Conservation (phyloP, 2,113 vertebrate species). For the Ptilonorhynchus violaceus region DNA sequence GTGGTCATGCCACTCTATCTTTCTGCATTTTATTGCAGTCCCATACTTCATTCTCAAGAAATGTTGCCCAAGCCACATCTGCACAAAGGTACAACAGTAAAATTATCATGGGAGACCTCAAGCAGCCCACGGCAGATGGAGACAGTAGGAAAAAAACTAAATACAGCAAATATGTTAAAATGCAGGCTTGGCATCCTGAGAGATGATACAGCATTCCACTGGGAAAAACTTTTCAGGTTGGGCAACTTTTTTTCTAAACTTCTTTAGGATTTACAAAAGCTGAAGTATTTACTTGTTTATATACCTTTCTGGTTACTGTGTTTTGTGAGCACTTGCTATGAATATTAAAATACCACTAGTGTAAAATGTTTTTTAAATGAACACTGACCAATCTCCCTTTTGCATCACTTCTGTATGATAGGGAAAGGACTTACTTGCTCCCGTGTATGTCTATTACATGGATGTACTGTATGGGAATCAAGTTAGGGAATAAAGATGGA, state of each 20-base stretch:
- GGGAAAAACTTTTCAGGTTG: conserved; percentile 46
- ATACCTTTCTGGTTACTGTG: neutral
- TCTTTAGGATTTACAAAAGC: neutral
- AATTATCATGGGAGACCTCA: conserved; percentile 51
- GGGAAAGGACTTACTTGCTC: neutral
- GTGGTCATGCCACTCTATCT: conserved; percentile 37
- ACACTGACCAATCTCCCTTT: neutral
- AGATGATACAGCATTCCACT: neutral
- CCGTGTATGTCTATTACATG: neutral
- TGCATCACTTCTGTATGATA: neutral
- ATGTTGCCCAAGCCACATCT: conserved; percentile 32
- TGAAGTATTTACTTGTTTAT: neutral
- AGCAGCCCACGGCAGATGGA: conserved; percentile 57
- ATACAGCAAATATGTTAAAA: conserved; percentile 49
- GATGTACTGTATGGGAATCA: neutral
- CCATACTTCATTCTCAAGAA: conserved; percentile 59
- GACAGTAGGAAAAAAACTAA: conserved; percentile 39
- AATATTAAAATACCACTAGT: neutral
- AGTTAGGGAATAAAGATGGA: neutral
- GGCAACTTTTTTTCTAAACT: neutral
- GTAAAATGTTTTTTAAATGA: neutral
- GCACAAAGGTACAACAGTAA: conserved; percentile 52
- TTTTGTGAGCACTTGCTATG: neutral
- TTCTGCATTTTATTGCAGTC: conserved; percentile 49
- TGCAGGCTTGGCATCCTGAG: conserved; percentile 4